Evolutionary conservation across 2,113 vertebrate genomes (phyloP), one percentile per base, ranked within the genome.

Genomic region (Bambusicola thoracicus): DNA sequence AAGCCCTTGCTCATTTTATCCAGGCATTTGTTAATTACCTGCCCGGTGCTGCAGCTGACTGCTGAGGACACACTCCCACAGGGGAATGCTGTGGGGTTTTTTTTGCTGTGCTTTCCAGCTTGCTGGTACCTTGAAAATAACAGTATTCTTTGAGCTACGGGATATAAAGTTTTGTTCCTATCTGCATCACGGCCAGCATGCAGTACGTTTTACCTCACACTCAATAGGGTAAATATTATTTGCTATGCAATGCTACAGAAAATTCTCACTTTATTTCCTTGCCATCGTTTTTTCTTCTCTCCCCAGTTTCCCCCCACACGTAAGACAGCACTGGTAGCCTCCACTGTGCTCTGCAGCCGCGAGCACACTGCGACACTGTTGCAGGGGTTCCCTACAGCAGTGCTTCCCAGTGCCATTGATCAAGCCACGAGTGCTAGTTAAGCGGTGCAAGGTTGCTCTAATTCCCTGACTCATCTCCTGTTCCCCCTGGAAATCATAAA

Each of bases 401-500:
- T 91, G 80, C 92, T 90, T 92, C 93, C 92, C 82, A 68, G 73
- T 75, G 93, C 90, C 94, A 95, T 95, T 95, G 94, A 96, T 96
- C 95, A 91, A 94, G 94, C 85, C 90, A 82, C 44, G 32, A 92
- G 77, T 74, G 25, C 89, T 74, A 88, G 93, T 94, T 95, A 92
- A 93, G 95, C 90, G 87, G 94, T 69, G 70, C 93, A 91, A 93
- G 92, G 92, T 95, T 96, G 86, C 86, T 94, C 67, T 91, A 69
- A 97, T 95, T 97, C 95, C 95, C 95, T 97, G 96, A 96, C 93
- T 97, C 96, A 97, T 96, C 96, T 94, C 67, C 92, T 53, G 41
- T 70, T 95, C 87, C 72, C 91, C 66, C 86, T 95, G 89, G 94
- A 96, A 97, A 96, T 69, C 93, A 84, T 92, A 83, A 94, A 75